phyloP scores from a whole-genome alignment of 2,888 invertebrate genomes.

The Hypselothyrea guttata region DNA sequence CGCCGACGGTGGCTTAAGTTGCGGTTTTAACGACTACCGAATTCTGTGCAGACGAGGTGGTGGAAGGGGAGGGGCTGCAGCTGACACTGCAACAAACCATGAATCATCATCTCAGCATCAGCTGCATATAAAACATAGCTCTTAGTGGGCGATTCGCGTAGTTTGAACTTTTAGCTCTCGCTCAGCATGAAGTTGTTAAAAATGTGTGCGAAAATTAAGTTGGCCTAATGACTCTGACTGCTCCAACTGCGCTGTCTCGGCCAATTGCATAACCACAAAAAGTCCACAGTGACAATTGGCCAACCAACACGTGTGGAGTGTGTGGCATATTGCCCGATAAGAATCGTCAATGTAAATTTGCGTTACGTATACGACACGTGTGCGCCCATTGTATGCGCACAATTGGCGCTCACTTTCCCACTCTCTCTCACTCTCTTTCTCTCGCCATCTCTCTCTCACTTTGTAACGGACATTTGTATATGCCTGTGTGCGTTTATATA shows the following conservation, averaged over 20 bases:
- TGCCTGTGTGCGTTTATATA: slow-evolving; percentile 29
- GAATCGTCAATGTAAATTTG: slow-evolving; percentile 64
- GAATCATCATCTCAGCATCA: slow-evolving; percentile 32
- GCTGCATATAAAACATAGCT: slow-evolving; percentile 1
- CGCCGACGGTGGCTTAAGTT: slow-evolving; percentile 46
- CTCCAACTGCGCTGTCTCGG: slow-evolving; percentile 3
- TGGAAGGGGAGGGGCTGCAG: neutral
- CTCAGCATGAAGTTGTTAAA: slow-evolving; percentile 71
- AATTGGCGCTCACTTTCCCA: neutral
- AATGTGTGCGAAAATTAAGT: slow-evolving; percentile 70
- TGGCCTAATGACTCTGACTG: slow-evolving; percentile 61
- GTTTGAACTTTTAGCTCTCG: slow-evolving; percentile 27
- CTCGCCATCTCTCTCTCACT: neutral
- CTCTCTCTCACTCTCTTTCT: neutral
- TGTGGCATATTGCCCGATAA: slow-evolving; percentile 43
- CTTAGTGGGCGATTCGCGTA: slow-evolving; percentile 50
- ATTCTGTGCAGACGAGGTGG: slow-evolving; percentile 41
- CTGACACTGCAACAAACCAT: slow-evolving; percentile 20
- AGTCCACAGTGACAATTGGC: slow-evolving; percentile 36
- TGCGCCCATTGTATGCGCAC: slow-evolving; percentile 53
- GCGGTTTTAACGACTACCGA: slow-evolving; percentile 70
- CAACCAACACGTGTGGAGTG: slow-evolving; percentile 34
- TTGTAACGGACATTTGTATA: slow-evolving; percentile 49
- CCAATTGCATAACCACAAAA: slow-evolving; percentile 53
- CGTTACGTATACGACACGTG: slow-evolving; percentile 77